Evolutionary conservation across 2,888 invertebrate species (phyloP), one percentile per base, ranked within the genome.

Genomic region (Malthinus seriepunctatus): DNA sequence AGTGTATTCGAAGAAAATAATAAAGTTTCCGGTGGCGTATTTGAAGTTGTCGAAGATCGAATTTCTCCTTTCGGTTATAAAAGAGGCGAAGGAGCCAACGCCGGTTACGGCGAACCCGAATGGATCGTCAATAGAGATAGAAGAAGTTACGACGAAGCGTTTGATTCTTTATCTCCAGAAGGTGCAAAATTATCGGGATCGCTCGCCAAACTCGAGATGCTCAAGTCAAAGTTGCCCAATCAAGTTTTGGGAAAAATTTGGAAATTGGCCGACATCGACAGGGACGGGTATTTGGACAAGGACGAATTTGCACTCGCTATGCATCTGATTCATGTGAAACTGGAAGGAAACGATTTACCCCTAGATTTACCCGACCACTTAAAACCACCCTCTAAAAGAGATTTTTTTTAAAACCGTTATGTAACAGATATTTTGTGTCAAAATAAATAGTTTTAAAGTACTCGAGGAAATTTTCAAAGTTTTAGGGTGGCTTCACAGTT

Each of bases 221-320:
- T 95, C 63, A 97, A 97, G 81, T 97, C 97, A 23, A 97, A 97
- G 81, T 83, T 99, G 73, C 98, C 98, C 7, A 97, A 98, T 80
- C 89, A 91, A 32, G 94, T 97, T 56, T 86, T 99, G 64, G 95
- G 96, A 62, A 93, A 92, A 84, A 93, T 99, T 73, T 99, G 98
- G 98, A 97, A 96, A 80, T 81, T 99, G 63, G 86, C 97, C 1
- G 98, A 98, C 81, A 87, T 96, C 65, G 97, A 98, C 81, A 88
- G 88, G 69, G 97, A 97, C 78, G 97, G 97, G 12, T 88, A 91
- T 80, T 82, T 98, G 69, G 97, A 98, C 79, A 82, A 86, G 12
- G 97, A 98, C 72, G 98, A 98, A 82, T 98, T 97, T 81, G 97
- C 97, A 15, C 84, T 98, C 62, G 96, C 97, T 12, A 93, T 95